Conservation (phyloP, 1,140 invertebrate genomes). For the Drosophila pallidifrons region DNA sequence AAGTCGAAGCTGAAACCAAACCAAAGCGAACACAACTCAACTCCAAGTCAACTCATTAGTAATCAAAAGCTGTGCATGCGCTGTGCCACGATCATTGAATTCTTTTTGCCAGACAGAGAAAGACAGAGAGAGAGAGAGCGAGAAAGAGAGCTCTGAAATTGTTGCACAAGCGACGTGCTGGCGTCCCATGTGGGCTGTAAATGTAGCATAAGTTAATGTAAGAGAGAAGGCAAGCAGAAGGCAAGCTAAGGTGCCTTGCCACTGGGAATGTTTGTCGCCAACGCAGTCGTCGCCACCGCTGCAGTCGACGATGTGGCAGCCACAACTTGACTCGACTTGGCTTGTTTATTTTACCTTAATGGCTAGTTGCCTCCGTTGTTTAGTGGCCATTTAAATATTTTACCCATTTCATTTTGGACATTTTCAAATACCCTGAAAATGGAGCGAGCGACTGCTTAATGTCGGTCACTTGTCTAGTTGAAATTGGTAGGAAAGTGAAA, state of each 20-base stretch:
- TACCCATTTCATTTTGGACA: conserved; percentile 67
- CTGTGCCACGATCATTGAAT: conserved; percentile 63
- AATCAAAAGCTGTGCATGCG: conserved; percentile 80
- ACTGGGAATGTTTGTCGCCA: conserved; percentile 71
- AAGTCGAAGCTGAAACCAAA: conserved; percentile 39
- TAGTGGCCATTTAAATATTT: conserved; percentile 79
- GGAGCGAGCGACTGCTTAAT: not conserved
- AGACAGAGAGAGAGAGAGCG: not conserved
- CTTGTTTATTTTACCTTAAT: conserved; percentile 77
- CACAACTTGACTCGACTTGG: conserved; percentile 38
- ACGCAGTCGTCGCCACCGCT: conserved; percentile 27
- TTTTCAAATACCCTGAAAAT: conserved; percentile 10
- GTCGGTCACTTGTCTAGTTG: too few relatives aligned
- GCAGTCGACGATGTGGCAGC: conserved; percentile 11
- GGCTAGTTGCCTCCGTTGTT: conserved; percentile 64
- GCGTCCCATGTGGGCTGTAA: conserved; percentile 53
- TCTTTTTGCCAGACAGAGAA: conserved; percentile 50
- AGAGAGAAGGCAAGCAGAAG: not conserved
- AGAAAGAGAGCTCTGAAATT: conserved; percentile 52
- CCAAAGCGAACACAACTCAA: conserved; percentile 40
- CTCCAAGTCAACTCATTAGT: conserved; percentile 65
- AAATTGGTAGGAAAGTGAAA: too few relatives aligned
- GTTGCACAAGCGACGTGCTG: conserved; percentile 62
- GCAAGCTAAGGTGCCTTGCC: conserved; percentile 31
- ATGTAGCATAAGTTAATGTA: conserved; percentile 15